A percentile compares a stretch with the other conserved stretches of the same genome.
These are phyloP conservation scores for Machaerirhynchus nigripectus DNA, from an alignment of 2,113 vertebrate genomes.

Conservation along the genomic window DNA sequence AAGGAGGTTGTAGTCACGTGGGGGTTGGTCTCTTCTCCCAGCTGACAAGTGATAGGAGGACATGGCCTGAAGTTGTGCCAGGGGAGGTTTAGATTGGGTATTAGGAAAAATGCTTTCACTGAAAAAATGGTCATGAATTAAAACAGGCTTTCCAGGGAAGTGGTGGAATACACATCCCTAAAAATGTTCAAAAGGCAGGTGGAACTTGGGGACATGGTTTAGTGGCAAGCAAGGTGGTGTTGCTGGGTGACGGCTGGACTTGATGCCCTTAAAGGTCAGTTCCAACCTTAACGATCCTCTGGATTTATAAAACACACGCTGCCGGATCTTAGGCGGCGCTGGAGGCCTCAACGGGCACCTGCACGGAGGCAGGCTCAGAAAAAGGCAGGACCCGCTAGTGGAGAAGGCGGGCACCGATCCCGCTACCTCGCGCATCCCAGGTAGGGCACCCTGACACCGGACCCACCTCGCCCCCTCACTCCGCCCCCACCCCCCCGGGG, in stretches of 20 bases:
- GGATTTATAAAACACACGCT: not conserved
- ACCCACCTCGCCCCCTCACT: rapidly evolving
- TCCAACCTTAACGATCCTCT: not conserved
- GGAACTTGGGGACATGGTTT: not conserved
- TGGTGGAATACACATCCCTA: no score
- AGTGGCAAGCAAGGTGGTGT: not conserved
- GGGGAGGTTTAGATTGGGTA: not conserved
- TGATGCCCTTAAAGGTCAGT: no score
- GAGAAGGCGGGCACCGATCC: rapidly evolving
- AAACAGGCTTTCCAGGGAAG: not conserved
- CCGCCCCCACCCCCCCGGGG: rapidly evolving
- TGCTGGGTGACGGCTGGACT: not conserved
- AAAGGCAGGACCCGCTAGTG: rapidly evolving
- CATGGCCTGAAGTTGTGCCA: not conserved
- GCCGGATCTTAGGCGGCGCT: rapidly evolving
- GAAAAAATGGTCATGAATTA: not conserved
- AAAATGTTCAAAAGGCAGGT: not conserved
- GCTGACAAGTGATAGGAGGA: no score
- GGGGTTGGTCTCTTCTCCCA: not conserved
- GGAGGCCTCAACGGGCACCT: rapidly evolving
- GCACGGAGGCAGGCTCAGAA: rapidly evolving
- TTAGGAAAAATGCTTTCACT: not conserved
- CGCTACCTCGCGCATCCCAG: rapidly evolving
- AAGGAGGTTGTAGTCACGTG: rapidly evolving
- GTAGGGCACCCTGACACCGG: rapidly evolving